Percentiles rank a stretch among this genome's conserved stretches.
Evolutionary conservation across 2,113 vertebrate species (phyloP).

Genomic region (Megaceryle torquata): DNA sequence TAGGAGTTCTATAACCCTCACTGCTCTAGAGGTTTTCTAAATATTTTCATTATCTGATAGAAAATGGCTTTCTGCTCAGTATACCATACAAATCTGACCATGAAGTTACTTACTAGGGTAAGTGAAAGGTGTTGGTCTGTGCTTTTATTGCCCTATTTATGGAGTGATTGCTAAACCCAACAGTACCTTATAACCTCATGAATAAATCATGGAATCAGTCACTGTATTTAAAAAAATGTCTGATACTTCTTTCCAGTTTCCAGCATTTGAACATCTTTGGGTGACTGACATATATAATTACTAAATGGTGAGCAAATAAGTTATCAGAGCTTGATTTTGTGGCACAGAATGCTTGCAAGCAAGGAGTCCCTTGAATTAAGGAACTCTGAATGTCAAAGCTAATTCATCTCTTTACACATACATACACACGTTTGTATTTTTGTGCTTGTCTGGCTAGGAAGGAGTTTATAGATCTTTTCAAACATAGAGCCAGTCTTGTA

Average conservation of each 20-base stretch:
- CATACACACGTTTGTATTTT: not conserved
- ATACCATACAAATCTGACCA: conserved; percentile 74
- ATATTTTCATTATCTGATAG: conserved; percentile 70
- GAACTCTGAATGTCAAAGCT: not conserved
- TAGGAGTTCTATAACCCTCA: conserved; percentile 61
- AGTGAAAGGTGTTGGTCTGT: conserved; percentile 73
- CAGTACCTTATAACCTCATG: conserved; percentile 73
- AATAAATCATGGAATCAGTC: conserved; percentile 73
- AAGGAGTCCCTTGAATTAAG: not conserved
- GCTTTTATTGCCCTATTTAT: conserved; percentile 80
- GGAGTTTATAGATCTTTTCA: not conserved
- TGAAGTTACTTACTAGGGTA: conserved; percentile 68
- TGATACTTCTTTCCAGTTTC: conserved; percentile 51
- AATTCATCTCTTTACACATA: not conserved
- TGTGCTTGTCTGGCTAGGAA: fast-evolving
- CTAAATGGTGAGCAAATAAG: not conserved
- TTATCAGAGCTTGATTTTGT: not conserved
- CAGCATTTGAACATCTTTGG: conserved; percentile 40
- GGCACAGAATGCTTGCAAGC: not conserved
- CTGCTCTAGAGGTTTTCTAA: conserved; percentile 66
- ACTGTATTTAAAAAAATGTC: conserved; percentile 62
- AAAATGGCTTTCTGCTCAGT: conserved; percentile 79
- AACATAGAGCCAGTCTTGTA: not conserved
- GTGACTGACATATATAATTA: conserved; percentile 32
- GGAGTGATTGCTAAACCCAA: conserved; percentile 68